Percentiles rank a stretch among this genome's conserved stretches.
Evolutionary conservation across 2,797 vertebrate species (phyloP).

Genomic region (Neostethus bicornis): DNA sequence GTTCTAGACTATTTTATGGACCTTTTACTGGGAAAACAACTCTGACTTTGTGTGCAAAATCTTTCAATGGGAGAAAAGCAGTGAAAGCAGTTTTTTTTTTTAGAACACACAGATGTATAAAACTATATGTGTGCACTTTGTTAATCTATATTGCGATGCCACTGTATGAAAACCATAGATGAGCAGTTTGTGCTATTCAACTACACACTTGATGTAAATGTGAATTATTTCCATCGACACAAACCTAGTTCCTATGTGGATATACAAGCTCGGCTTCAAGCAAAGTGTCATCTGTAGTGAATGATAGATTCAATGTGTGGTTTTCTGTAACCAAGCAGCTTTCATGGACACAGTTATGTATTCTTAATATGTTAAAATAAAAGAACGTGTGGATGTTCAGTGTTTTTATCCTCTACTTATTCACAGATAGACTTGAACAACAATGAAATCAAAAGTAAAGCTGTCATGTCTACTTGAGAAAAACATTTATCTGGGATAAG

Average conservation of each 20-base stretch:
- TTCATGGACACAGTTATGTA: conserved; percentile 67
- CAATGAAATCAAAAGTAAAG: neutral
- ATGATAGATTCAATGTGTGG: conserved; percentile 57
- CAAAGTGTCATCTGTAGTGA: conserved; percentile 53
- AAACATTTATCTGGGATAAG: no score
- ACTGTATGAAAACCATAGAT: conserved; percentile 54
- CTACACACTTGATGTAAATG: conserved; percentile 51
- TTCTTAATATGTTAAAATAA: conserved; percentile 75
- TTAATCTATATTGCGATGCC: conserved; percentile 52
- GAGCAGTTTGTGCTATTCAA: conserved; percentile 57
- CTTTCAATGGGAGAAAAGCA: conserved; percentile 27
- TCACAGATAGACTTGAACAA: conserved; percentile 2
- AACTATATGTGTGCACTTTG: conserved; percentile 62
- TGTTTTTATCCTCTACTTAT: conserved; percentile 16
- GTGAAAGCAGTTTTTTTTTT: conserved; percentile 70
- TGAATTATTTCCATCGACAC: conserved; percentile 47
- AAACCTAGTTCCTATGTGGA: conserved; percentile 40
- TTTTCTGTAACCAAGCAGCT: conserved; percentile 64
- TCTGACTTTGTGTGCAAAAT: conserved; percentile 36
- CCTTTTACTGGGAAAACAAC: conserved; percentile 45
- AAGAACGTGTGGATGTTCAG: conserved; percentile 59
- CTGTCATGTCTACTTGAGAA: no score
- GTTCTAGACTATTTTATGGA: conserved; percentile 60
- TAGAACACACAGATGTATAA: conserved; percentile 72
- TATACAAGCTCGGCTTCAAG: conserved; percentile 42